A percentile compares a stretch with the other conserved stretches of the same genome.
These are phyloP conservation scores for Pygocentrus nattereri DNA, from an alignment of 2,797 vertebrate genomes.

Conservation along the genomic window DNA sequence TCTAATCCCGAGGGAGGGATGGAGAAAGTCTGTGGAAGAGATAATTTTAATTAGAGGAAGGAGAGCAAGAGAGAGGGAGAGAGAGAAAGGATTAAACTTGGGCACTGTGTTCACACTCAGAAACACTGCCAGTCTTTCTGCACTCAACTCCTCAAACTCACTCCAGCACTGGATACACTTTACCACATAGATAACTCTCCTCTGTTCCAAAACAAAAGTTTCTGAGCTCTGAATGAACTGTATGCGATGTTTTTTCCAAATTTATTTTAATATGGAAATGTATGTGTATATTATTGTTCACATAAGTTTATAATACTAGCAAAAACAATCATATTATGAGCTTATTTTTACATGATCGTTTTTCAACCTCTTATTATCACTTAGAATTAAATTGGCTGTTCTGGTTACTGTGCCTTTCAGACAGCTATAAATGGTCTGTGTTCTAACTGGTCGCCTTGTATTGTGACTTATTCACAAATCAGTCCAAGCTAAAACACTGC, in stretches of 20 bases:
- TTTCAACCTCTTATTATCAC: no score
- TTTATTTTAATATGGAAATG: neutral
- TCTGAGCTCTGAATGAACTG: constrained; percentile 14
- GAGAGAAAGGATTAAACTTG: constrained; percentile 80
- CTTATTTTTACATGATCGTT: no score
- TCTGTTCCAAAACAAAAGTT: constrained; percentile 57
- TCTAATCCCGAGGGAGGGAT: constrained; percentile 83
- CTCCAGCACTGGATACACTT: constrained; percentile 57
- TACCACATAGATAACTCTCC: constrained; percentile 49
- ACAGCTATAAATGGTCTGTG: no score
- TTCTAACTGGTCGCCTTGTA: no score
- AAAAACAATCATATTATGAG: no score
- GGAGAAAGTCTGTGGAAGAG: constrained; percentile 81
- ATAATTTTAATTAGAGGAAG: constrained; percentile 68
- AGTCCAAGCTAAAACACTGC: no score
- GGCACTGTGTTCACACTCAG: constrained; percentile 83
- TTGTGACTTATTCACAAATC: no score
- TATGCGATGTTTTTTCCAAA: constrained; percentile 58
- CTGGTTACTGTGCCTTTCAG: no score
- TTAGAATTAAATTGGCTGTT: no score
- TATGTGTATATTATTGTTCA: no score
- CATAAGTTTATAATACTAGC: no score
- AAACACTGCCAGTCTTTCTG: constrained; percentile 71
- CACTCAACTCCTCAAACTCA: constrained; percentile 54
- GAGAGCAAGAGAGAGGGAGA: constrained; percentile 62